Base-by-base conservation (phyloP, 2,888 invertebrate species). In the Gari tellinella region DNA sequence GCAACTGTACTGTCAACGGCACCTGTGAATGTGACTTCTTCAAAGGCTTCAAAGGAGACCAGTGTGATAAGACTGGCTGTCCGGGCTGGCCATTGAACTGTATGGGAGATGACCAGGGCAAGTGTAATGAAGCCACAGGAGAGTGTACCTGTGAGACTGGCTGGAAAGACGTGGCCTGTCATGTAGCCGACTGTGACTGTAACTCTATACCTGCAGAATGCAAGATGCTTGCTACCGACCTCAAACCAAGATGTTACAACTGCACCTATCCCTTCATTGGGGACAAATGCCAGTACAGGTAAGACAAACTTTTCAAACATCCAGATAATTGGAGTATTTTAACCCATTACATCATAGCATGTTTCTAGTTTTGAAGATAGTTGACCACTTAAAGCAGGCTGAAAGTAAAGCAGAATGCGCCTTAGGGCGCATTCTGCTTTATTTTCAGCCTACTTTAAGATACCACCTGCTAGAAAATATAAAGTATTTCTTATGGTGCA, bases 71-170 rank as follows among this genome's bases (percentile, higher is more conserved):
- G n/a, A 78, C 66, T 12, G 80, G 81, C 2, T 88, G 88, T 60
- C 85, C 87, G 10, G 88, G 88, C 8, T 87, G 86, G 85, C 88
- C 88, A 10, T 45, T 69, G 31, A 72, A 79, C 58, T 88, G 88
- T 61, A 78, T 72, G 46, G 82, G 75, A 26, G 55, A 77, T 8
- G 80, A 75, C 1, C 84, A 84, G 52, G 88, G 88, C 19, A 52
- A 64, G 15, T 88, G 88, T 67, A 83, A 80, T 49, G 56, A 64
- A 10, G 86, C 83, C 1, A 73, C 51, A n/a, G 23, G 81, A 2
- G 37, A 63, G n/a, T 88, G 88, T 57, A 51, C 65, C 4, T 88
- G 88, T 73, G 72, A 85, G 17, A 78, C 68, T 1, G 86, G 85
- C 3, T 87, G 83, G 84, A 72, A 37, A 40, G 86, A 86, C 1